Evolutionary conservation across 2,888 invertebrate species (phyloP), one percentile per base, ranked within the genome.

Genomic region (Ceraclea dissimilis): DNA sequence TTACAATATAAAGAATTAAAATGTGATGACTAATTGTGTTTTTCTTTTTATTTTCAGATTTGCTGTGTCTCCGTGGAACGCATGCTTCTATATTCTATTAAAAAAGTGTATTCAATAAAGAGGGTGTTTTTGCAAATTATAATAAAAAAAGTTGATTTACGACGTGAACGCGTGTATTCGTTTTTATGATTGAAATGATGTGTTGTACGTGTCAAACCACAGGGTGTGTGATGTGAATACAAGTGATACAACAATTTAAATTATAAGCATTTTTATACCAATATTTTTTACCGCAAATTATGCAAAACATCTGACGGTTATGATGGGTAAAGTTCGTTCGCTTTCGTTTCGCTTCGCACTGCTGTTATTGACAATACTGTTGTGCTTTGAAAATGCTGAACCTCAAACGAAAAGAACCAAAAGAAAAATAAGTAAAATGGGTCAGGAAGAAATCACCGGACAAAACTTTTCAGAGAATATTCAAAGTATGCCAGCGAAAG

Each of bases 341-440:
- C 20, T 46, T 16, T 44, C 56, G 13, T 21, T 56, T n/a, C 56
- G 56, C 18, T 22, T 52, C n/a, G 49, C 52, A n/a, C 49, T 56
- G 6, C 48, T 56, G 22, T 19, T 56, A 26, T 13, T 56, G 18
- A 43, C 49, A 21, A 49, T 51, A 13, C 47, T 26, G 56, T 10
- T 51, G 16, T 56, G 56, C 49, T 56, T 56, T 13, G 56, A 56
- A 52, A 43, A 52, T 43, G 52, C 51, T 22, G 56, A 56, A 21
- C 56, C 56, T 16, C 19, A 48, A 18, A 39, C 8, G 26, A 18
- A 18, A 17, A 31, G 52, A 13, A 1, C 17, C 8, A 11, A 17
- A 8, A 16, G 26, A 44, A 22, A 52, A 19, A 2, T 19, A 18
- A 2, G 1, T 19, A 20, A 31, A 19, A 51, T 16, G 17, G 20